A percentile compares a stretch with the other conserved stretches of the same genome.
Conservation (phyloP, 2,113 vertebrate species). For the Corydoras sp. region DNA sequence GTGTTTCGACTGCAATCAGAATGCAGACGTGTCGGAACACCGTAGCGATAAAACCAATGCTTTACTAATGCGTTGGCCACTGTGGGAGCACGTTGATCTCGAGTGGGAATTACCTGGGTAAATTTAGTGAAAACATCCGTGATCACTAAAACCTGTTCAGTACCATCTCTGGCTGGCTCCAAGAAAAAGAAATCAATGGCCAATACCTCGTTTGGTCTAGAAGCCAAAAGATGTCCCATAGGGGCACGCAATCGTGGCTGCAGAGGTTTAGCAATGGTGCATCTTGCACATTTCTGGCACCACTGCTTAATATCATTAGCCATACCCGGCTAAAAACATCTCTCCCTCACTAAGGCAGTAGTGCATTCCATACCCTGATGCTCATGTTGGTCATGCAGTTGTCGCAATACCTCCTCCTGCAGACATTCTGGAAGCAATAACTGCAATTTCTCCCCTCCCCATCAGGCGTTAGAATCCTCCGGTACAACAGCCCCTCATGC, state of each 20-base stretch:
- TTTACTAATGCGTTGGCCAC: neutral
- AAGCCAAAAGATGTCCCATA: neutral
- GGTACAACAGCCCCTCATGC: neutral
- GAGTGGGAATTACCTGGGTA: neutral
- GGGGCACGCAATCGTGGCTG: neutral
- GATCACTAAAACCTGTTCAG: neutral
- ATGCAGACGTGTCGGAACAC: neutral
- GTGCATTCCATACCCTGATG: neutral
- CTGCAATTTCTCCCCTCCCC: neutral
- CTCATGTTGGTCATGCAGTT: neutral
- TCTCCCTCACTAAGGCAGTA: neutral
- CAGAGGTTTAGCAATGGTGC: neutral
- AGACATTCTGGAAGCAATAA: neutral
- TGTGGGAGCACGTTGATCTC: neutral
- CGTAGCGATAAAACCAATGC: neutral
- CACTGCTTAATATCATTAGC: neutral
- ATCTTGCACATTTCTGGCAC: neutral
- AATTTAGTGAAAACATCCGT: neutral
- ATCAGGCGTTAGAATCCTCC: neutral
- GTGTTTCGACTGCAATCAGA: neutral
- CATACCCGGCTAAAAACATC: neutral
- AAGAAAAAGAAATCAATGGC: neutral
- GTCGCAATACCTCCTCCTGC: neutral
- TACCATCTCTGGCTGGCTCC: neutral
- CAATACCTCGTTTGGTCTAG: neutral